phyloP scores from a whole-genome alignment of 2,888 invertebrate genomes.

The Polymixis flavicincta region DNA sequence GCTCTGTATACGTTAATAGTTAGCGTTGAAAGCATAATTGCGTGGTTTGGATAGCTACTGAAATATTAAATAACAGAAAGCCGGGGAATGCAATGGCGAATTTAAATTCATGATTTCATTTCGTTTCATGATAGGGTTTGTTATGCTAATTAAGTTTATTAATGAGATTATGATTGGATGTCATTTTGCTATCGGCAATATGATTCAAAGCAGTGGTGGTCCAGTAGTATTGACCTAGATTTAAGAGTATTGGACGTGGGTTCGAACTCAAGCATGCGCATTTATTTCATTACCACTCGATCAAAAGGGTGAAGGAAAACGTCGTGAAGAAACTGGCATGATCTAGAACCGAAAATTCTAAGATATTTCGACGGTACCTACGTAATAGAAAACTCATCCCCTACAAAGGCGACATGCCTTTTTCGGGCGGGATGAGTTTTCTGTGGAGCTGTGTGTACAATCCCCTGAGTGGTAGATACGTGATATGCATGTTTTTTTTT shows the following conservation, averaged over 20 bases:
- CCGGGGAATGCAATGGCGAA: background rate
- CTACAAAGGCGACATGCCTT: too few species aligned
- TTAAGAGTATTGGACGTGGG: background rate
- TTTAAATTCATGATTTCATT: conserved; percentile 29
- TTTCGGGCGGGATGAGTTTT: too few species aligned
- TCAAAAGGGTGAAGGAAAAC: background rate
- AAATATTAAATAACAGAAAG: conserved; percentile 35
- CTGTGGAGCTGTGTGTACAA: too few species aligned
- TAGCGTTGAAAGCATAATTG: conserved; percentile 43
- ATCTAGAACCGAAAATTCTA: background rate
- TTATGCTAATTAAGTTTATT: conserved; percentile 6
- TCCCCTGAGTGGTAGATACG: too few species aligned
- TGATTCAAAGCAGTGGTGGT: background rate
- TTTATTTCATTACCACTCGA: background rate
- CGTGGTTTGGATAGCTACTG: background rate
- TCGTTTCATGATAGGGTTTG: background rate
- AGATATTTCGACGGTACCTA: too few species aligned
- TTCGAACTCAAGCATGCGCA: background rate
- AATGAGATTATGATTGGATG: conserved; percentile 7
- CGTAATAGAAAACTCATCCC: too few species aligned
- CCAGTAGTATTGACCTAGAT: background rate
- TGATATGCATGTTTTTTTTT: too few species aligned
- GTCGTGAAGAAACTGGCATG: too few species aligned
- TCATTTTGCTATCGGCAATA: background rate
- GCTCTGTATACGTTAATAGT: conserved; percentile 36